Conservation (phyloP, 2,113 vertebrate genomes). For the Gymnogyps californianus region DNA sequence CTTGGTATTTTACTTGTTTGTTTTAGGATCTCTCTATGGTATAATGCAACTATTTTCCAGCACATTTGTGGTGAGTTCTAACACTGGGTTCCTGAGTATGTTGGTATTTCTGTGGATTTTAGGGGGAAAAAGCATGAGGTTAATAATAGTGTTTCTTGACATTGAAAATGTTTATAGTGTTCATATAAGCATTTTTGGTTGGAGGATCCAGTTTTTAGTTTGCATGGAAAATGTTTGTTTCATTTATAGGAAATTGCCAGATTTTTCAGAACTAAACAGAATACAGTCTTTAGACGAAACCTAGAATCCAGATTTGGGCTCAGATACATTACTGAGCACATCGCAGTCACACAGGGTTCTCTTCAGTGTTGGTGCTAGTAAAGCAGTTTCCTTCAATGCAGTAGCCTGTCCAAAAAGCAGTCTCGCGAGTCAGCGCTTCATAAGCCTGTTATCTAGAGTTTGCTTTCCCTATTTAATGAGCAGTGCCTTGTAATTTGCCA, state of each 20-base stretch:
- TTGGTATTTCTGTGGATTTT: not conserved
- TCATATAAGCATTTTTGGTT: not conserved
- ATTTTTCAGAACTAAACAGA: not conserved
- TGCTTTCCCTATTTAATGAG: not conserved
- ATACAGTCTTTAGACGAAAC: not conserved
- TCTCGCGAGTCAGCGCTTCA: not conserved
- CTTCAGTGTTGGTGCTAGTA: not conserved
- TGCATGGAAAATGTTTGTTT: not conserved
- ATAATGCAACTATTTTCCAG: conserved; percentile 93
- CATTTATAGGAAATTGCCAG: not conserved
- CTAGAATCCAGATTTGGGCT: not conserved
- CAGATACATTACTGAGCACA: not conserved
- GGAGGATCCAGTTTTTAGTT: not conserved
- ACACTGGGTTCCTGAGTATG: not conserved
- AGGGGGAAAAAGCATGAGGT: not conserved
- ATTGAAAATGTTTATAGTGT: not conserved
- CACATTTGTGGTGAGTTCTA: conserved; percentile 88
- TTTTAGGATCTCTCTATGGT: conserved; percentile 91
- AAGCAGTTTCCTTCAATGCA: not conserved
- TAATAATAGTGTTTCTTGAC: not conserved
- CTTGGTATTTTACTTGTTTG: not conserved
- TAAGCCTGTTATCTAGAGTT: not conserved
- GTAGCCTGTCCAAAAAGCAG: not conserved
- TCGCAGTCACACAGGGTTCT: not conserved
- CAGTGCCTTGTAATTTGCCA: not conserved